Conservation (phyloP, 2,888 invertebrate genomes). For the Epistrophe grossulariae region DNA sequence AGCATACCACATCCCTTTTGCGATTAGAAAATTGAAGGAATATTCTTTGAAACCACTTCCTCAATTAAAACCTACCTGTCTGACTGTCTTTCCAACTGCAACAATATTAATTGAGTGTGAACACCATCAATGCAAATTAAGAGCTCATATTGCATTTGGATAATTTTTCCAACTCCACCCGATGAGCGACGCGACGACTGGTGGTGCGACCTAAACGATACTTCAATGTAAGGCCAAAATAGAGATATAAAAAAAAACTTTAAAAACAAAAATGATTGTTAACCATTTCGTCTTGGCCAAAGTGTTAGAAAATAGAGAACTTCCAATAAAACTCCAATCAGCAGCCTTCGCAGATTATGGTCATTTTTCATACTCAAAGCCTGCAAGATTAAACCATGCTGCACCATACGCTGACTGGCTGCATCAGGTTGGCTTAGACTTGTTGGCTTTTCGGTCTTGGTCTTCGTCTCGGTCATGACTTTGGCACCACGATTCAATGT, state of each 20-base stretch:
- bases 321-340: constrained; percentile 72
- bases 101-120: constrained; percentile 73
- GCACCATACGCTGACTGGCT: constrained; percentile 15
- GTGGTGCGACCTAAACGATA: background rate
- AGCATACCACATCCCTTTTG: constrained; percentile 26
- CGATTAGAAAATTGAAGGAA: constrained; percentile 22
- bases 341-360: constrained; percentile 68
- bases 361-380: constrained; percentile 70
- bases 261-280: constrained; percentile 20
- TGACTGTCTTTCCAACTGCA: constrained; percentile 47
- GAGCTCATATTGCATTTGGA: constrained; percentile 60
- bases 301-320: constrained; percentile 33
- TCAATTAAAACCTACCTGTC: constrained; percentile 67
- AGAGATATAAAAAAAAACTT: background rate
- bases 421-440: background rate
- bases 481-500: constrained; percentile 43
- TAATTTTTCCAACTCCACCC: constrained; percentile 37
- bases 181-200: background rate
- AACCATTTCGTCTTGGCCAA: constrained; percentile 25
- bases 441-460: constrained; percentile 7
- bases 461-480: constrained; percentile 56
- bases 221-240: constrained; percentile 4
- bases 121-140: constrained; percentile 75
- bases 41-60: constrained; percentile 43
- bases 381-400: constrained; percentile 42